Evolutionary conservation across 92 coral and sea anemone genomes (phyloP), one percentile per base, ranked within the genome.

Genomic region (Siderastrea radians): DNA sequence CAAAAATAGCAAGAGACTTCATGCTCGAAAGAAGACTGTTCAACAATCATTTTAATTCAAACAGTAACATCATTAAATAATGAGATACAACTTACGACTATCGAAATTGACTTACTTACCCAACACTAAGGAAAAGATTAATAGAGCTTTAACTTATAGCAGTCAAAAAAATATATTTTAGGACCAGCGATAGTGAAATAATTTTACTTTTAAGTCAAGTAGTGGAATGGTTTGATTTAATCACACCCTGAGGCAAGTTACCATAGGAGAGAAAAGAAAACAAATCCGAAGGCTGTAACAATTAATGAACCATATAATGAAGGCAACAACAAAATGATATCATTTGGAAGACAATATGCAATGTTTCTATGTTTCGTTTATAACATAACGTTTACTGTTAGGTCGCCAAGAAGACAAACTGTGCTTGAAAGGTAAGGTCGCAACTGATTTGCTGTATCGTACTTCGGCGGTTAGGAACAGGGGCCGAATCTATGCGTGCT

Each of bases 261-360:
- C 74, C 52, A 70, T 70, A 70, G 53, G 48, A 70, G 50, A 70
- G 74, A 1, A 70, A 46, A 70, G 74, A 70, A 46, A 68, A 44
- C 73, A 69, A 70, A 70, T 13, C n/a, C 74, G 5, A 46, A 47
- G 74, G 74, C 15, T 46, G 55, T 13, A 70, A 70, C 74, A 70
- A 14, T 70, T 70, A 3, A 46, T 12, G 7, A 70, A 46, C 6
- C 51, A 46, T 13, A 46, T 46, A 70, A 46, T 70, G 53, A 70
- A 44, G 46, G 14, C 6, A 48, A 70, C 53, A 70, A 70, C 3
- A 70, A 53, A 44, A 68, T 46, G 19, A 5, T 66, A 11, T 66
- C 6, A 0, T 66, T 61, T 10, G 14, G 13, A 67, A 45, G 10
- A 67, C 49, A 67, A 67, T 9, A 49, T 5, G 15, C 48, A 9